Base-by-base conservation (phyloP, 2,797 vertebrate species). In the Enteromius treurensis region DNA sequence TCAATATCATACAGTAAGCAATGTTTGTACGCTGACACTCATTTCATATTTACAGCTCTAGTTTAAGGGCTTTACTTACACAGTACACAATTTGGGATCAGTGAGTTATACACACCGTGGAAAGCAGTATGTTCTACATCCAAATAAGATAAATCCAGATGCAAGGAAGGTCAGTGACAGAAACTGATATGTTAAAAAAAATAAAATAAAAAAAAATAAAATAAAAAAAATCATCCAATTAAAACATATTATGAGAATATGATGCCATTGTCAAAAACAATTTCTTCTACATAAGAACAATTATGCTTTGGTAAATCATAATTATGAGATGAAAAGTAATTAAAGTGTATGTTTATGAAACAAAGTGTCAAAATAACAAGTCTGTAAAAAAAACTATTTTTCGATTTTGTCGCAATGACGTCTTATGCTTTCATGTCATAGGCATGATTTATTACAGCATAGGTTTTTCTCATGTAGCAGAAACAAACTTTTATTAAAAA, bases 11-110 rank as follows among this genome's bases (percentile, higher is more conserved):
- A 87, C 84, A 86, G 79, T 81, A 82, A 82, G 87, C 86, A 79
- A 82, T 23, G 74, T 76, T 88, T 73, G 23, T 68, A 85, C 51
- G 79, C 76, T 13, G 58, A 83, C 53, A 84, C 65, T 79, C 29
- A 83, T 83, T 86, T 84, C 62, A 82, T 87, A 84, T 87, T 87
- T 88, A 88, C 87, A 88, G 86, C 76, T 87, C 64, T 86, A 81
- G 53, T 77, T 87, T 65, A 64, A 80, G 84, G 80, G 86, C 75
- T 80, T 58, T 15, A 58, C 75, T 45, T 79, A 81, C 34, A 64
- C 84, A 5, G 15, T 60, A 84, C 73, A 86, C 80, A 64, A 21
- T 65, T 76, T 67, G 74, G 75, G 79, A 83, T 84, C 81, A 76
- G 80, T 79, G 80, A 86, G 83, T 84, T 77, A 84, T 77, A 77